Evolutionary conservation across 2,888 invertebrate genomes (phyloP).

Genomic region (Ichneumoninae sp.): DNA sequence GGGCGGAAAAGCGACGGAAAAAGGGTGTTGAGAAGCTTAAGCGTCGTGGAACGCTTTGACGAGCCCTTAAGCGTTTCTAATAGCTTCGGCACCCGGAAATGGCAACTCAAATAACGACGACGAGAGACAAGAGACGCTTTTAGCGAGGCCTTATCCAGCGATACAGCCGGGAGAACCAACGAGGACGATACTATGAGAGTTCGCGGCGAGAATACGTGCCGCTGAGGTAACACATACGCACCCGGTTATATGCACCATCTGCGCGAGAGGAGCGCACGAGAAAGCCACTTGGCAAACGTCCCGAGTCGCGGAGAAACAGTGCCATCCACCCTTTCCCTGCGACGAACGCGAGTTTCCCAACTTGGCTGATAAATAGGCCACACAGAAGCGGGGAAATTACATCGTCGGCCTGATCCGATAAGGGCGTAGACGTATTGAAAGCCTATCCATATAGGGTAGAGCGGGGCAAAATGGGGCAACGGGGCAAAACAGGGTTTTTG

Average conservation of each 20-base stretch:
- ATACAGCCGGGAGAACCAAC: conserved; percentile 20
- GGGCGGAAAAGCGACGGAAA: neutral
- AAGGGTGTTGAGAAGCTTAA: neutral
- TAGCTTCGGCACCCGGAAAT: conserved; percentile 51
- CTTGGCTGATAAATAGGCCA: neutral
- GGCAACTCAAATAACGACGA: conserved; percentile 61
- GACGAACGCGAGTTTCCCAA: conserved; percentile 16
- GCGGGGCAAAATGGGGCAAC: too few relatives aligned
- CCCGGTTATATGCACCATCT: neutral
- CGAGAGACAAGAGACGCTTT: conserved; percentile 53
- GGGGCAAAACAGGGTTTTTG: too few relatives aligned
- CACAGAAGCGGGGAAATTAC: neutral
- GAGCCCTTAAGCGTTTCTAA: conserved; percentile 46
- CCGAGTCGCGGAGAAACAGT: conserved; percentile 28
- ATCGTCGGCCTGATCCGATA: neutral
- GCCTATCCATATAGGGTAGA: too few relatives aligned
- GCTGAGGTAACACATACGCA: conserved; percentile 27
- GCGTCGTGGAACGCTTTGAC: conserved; percentile 22
- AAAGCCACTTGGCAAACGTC: conserved; percentile 56
- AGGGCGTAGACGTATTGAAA: neutral
- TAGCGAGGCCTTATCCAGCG: conserved; percentile 49
- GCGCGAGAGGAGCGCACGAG: conserved; percentile 33
- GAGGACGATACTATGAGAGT: conserved; percentile 32
- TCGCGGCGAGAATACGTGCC: conserved; percentile 16
- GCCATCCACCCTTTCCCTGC: conserved; percentile 29